A percentile compares a stretch with the other conserved stretches of the same genome.
Conservation (phyloP, 1,140 invertebrate genomes). For the Limonius californicus region DNA sequence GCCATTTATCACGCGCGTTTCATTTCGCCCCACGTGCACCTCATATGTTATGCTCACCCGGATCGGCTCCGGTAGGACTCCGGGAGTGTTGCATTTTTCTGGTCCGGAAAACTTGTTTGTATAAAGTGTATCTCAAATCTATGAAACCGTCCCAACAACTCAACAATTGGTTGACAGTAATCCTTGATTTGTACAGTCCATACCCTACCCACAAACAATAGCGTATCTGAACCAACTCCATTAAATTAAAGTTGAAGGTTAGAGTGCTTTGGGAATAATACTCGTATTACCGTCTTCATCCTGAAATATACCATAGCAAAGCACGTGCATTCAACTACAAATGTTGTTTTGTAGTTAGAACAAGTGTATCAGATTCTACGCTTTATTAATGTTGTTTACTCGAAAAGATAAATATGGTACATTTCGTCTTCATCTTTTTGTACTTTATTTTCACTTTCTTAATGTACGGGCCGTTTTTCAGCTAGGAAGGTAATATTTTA, state of each 20-base stretch:
- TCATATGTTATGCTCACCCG: slow-evolving; percentile 34
- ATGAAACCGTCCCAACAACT: no score
- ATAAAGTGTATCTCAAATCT: background rate
- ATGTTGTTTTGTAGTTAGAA: background rate
- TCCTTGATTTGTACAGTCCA: no score
- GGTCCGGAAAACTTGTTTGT: background rate
- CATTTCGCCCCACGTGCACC: slow-evolving; percentile 35
- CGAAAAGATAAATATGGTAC: slow-evolving; percentile 8
- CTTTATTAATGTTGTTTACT: slow-evolving; percentile 14
- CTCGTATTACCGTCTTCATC: background rate
- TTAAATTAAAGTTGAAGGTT: background rate
- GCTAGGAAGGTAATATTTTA: background rate
- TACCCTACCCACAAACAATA: background rate
- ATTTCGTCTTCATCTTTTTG: slow-evolving; percentile 9
- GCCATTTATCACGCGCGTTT: slow-evolving; percentile 36
- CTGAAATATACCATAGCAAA: background rate
- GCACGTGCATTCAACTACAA: no score
- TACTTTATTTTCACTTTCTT: slow-evolving; percentile 11
- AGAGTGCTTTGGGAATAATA: background rate
- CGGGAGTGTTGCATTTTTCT: slow-evolving; percentile 1
- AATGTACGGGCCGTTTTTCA: background rate
- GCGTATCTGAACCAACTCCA: background rate
- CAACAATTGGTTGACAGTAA: no score
- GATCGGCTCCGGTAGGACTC: slow-evolving; percentile 9
- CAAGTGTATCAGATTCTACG: background rate